Evolutionary conservation across 2,797 vertebrate species (phyloP), one percentile per base, ranked within the genome.

Genomic region (Fundulus diaphanus): DNA sequence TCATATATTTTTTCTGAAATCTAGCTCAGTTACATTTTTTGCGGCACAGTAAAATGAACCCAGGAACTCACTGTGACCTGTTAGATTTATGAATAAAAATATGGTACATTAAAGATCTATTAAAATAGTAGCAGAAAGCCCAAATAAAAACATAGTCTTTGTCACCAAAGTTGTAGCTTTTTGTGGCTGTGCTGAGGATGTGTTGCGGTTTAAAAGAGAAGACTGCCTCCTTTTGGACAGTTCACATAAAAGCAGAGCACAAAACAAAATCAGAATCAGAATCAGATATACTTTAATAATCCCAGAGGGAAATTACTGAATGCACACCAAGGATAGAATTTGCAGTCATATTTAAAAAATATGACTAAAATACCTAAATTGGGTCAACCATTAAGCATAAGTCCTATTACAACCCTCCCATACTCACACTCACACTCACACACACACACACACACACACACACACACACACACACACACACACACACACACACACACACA

Each of bases 191-290:
- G 13, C 6, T 66, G 27, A 73, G 29, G 20, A 33, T 18, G 37
- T 46, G 22, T 15, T 37, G 67, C 35, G 5, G 37, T 79, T 82
- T 63, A 42, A 65, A 37, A 75, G 49, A 80, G 82, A 78, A 85
- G 40, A 77, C 82, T 89, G 92, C 87, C 31, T 85, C 74, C 93
- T 89, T 73, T 75, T 92, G 93, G 88, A 87, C 73, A 72, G 6
- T 46, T 40, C 1, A 15, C 18, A 35, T 72, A 11, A 83, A 68
- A 54, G 70, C 80, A 85, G 11, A 49, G 24, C 8, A 24, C 6
- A 57, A n/a, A 69, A 57, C n/a, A n/a, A n/a, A n/a, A n/a, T n/a
- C n/a, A n/a, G n/a, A n/a, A n/a, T n/a, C n/a, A n/a, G n/a, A n/a
- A n/a, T n/a, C n/a, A n/a, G n/a, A n/a, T n/a, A n/a, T n/a, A n/a